A percentile compares a stretch with the other conserved stretches of the same genome.
These are phyloP conservation scores for Molossus molossus DNA, from an alignment of 2,797 vertebrate genomes.

Conservation along the genomic window DNA sequence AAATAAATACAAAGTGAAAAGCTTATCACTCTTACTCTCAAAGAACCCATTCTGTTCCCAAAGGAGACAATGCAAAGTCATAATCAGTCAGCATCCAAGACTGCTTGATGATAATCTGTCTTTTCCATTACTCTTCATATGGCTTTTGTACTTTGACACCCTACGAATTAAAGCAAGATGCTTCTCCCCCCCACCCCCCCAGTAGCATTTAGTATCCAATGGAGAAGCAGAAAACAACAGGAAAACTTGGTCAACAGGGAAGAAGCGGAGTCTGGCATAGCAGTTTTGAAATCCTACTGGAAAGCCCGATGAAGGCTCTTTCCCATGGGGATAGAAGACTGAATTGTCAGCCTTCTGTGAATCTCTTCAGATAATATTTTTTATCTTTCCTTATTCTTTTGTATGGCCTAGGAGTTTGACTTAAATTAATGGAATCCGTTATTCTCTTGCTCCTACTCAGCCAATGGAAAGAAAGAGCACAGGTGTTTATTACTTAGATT, in stretches of 20 bases:
- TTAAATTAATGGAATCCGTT: background rate
- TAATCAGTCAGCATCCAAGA: background rate
- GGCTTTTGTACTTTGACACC: background rate
- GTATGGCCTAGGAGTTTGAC: background rate
- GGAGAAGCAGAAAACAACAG: background rate
- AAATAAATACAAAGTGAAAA: background rate
- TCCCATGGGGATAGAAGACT: background rate
- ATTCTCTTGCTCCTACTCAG: background rate
- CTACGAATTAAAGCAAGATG: background rate
- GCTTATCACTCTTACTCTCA: background rate
- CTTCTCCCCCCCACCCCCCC: fast-evolving
- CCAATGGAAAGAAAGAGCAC: background rate
- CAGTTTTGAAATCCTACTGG: background rate
- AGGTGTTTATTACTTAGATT: background rate
- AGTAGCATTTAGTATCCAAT: background rate
- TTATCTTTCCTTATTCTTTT: background rate
- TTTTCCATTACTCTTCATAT: background rate
- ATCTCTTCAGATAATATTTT: background rate
- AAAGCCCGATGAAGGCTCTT: background rate
- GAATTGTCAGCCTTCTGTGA: background rate
- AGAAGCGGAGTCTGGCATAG: background rate
- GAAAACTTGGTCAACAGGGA: background rate
- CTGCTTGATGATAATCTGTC: background rate
- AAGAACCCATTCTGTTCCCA: background rate
- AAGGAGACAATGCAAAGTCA: background rate